Percentiles rank a stretch among this genome's conserved stretches.
Evolutionary conservation across 2,113 vertebrate species (phyloP).

Genomic region (Eudyptes chrysolophus): DNA sequence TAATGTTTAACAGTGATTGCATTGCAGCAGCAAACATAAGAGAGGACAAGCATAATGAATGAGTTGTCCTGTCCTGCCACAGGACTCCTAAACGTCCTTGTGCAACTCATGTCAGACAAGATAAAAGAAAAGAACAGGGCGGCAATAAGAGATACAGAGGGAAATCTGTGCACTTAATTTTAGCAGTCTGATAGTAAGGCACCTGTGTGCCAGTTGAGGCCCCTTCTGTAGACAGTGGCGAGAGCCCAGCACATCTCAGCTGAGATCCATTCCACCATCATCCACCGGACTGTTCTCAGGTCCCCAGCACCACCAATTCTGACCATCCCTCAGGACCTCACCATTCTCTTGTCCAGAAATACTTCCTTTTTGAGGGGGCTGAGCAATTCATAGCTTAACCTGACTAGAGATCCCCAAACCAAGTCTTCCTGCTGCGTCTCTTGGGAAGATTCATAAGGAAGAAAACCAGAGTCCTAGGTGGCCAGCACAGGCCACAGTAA

Average conservation of each 20-base stretch:
- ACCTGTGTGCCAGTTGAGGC: neutral
- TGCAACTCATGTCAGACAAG: neutral
- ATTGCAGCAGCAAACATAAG: neutral
- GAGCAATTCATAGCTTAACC: neutral
- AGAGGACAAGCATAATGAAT: neutral
- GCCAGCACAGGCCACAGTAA: neutral
- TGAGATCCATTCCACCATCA: neutral
- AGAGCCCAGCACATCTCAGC: neutral
- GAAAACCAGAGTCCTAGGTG: neutral
- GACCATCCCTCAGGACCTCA: neutral
- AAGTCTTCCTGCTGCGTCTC: neutral
- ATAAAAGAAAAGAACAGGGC: neutral
- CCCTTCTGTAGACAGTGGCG: neutral
- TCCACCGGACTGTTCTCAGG: neutral
- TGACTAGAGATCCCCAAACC: neutral
- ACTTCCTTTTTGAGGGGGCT: neutral
- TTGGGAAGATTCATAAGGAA: neutral
- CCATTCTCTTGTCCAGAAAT: neutral
- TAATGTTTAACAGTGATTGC: neutral
- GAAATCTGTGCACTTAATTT: neutral
- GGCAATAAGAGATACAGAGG: neutral
- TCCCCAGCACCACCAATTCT: neutral
- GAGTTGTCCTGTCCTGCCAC: neutral
- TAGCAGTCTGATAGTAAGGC: neutral
- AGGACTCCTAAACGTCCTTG: neutral